Evolutionary conservation across 2,797 vertebrate species (phyloP).

Genomic region (Neopelma chrysocephalum): DNA sequence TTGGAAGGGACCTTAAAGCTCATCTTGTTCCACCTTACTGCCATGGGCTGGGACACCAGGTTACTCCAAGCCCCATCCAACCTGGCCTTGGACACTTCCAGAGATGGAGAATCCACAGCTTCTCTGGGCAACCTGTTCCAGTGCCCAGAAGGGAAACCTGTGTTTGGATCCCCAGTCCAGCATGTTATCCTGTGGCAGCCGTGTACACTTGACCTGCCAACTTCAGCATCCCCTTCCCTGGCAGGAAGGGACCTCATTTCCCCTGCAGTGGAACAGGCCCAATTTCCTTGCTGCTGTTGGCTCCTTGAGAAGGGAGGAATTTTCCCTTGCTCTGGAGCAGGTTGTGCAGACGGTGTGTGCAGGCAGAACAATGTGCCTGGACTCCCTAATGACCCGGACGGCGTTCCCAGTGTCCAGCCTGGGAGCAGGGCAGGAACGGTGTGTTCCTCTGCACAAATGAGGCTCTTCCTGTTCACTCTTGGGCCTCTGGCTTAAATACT

Average conservation of each 20-base stretch:
- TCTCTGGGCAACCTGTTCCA: not conserved
- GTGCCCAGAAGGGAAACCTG: not conserved
- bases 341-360: not conserved
- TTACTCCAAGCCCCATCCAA: not conserved
- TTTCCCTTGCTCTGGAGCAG: not conserved
- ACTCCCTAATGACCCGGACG: not conserved
- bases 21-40: not conserved
- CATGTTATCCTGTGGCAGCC: not conserved
- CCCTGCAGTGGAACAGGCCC: no score
- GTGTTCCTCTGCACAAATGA: conserved; percentile 23
- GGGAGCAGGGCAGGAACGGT: not conserved
- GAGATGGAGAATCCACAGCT: not conserved
- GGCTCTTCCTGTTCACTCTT: conserved; percentile 1
- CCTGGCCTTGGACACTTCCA: not conserved
- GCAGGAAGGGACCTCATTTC: not conserved
- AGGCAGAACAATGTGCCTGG: not conserved
- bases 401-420: not conserved
- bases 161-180: not conserved
- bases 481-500: not conserved
- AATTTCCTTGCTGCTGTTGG: not conserved
- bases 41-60: not conserved
- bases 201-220: not conserved
- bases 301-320: not conserved
- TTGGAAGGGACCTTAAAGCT: not conserved
- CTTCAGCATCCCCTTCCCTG: not conserved